phyloP scores from a whole-genome alignment of 2,888 invertebrate species.

The Plebejus melissa region DNA sequence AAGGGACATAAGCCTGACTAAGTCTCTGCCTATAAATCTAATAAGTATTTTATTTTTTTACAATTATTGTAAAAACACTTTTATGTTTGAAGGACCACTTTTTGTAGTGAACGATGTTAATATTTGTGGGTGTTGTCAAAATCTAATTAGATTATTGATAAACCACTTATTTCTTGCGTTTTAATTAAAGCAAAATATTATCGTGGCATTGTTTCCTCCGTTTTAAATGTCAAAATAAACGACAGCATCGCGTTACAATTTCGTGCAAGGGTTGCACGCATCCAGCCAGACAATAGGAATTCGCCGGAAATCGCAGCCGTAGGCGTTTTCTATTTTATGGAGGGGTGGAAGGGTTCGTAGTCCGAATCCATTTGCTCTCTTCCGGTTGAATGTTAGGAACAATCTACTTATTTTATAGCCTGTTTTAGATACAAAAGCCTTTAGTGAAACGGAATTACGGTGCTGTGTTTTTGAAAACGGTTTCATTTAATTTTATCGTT shows the following conservation, averaged over 20 bases:
- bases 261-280: conserved; percentile 64
- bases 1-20: background rate
- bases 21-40: background rate
- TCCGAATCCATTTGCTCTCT: conserved; percentile 68
- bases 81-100: too few species aligned
- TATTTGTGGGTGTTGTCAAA: background rate
- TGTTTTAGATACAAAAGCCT: conserved; percentile 41
- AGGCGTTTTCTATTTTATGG: conserved; percentile 68
- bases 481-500: background rate
- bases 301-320: conserved; percentile 63
- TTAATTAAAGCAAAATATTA: background rate
- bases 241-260: conserved; percentile 55
- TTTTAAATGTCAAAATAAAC: conserved; percentile 40
- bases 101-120: background rate
- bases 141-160: background rate
- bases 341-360: conserved; percentile 65
- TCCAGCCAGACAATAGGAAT: conserved; percentile 64
- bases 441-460: conserved; percentile 26
- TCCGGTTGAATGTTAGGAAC: conserved; percentile 65
- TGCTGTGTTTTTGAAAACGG: conserved; percentile 1
- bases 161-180: background rate
- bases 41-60: too few species aligned
- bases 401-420: conserved; percentile 66
- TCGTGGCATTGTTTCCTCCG: background rate
- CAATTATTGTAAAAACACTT: too few species aligned